Conservation (phyloP, 2,113 vertebrate species). For the Brachyhypopomus gauderio region DNA sequence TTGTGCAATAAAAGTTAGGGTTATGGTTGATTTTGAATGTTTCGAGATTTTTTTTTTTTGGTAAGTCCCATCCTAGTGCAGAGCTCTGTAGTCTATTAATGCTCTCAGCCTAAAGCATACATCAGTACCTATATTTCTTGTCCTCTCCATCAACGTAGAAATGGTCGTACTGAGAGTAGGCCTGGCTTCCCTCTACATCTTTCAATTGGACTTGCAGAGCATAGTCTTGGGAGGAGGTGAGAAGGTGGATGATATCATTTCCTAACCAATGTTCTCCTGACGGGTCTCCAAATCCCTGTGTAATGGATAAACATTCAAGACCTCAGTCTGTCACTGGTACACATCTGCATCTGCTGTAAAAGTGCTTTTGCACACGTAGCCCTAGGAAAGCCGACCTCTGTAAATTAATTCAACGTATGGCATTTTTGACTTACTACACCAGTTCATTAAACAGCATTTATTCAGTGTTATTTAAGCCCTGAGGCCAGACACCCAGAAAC, state of each 20-base stretch:
- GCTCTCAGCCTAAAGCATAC: background rate
- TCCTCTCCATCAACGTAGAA: slow-evolving; percentile 77
- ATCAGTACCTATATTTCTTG: slow-evolving; percentile 77
- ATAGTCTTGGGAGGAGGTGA: slow-evolving; percentile 74
- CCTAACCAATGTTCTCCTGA: slow-evolving; percentile 83
- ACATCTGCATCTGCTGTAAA: slow-evolving; percentile 24
- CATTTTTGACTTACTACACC: background rate
- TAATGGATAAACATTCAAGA: slow-evolving; percentile 34
- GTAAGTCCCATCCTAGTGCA: background rate
- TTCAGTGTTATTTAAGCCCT: slow-evolving; percentile 52
- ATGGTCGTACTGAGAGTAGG: slow-evolving; percentile 75
- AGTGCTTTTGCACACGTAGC: background rate
- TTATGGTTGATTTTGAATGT: background rate
- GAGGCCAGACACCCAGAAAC: slow-evolving; percentile 49
- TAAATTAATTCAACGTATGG: background rate
- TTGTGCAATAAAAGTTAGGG: background rate
- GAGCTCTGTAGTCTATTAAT: background rate
- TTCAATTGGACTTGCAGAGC: slow-evolving; percentile 74
- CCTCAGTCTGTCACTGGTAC: background rate
- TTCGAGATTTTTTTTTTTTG: background rate
- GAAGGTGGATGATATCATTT: slow-evolving; percentile 79
- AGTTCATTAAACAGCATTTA: slow-evolving; percentile 49
- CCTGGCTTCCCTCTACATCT: slow-evolving; percentile 77
- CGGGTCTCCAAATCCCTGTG: slow-evolving; percentile 80
- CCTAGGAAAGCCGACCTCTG: slow-evolving; percentile 5